Percentiles rank a stretch among this genome's conserved stretches.
Evolutionary conservation across 1,140 invertebrate species (phyloP).

Genomic region (Pseudomyrmex flavicornis): DNA sequence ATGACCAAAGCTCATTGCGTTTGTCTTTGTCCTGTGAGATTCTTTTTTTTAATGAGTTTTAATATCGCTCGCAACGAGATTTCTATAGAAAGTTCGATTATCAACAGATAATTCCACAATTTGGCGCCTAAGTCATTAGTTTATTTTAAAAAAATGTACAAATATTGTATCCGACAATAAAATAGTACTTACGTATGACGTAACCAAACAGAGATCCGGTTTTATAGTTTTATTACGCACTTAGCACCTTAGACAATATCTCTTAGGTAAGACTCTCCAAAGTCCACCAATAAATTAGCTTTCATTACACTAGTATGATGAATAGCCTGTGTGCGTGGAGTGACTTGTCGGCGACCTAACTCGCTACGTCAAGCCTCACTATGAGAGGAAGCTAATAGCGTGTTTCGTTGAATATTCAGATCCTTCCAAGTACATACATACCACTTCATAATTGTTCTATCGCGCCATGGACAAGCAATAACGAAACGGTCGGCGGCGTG

Average conservation of each 20-base stretch:
- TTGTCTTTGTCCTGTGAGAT: not conserved
- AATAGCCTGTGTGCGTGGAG: constrained; percentile 65
- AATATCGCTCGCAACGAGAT: no score
- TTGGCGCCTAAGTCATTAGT: no score
- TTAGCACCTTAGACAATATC: constrained; percentile 21
- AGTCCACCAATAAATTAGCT: constrained; percentile 55
- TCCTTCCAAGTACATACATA: constrained; percentile 58
- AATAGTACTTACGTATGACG: no score
- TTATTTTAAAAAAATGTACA: no score
- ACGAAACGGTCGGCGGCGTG: constrained; percentile 21
- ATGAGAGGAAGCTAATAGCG: constrained; percentile 73
- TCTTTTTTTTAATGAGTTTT: not conserved
- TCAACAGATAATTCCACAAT: no score
- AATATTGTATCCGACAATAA: no score
- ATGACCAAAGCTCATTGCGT: not conserved
- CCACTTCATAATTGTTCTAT: constrained; percentile 70
- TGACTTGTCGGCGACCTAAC: constrained; percentile 64
- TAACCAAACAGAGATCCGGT: no score
- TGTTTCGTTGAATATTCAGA: constrained; percentile 77
- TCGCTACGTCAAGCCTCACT: constrained; percentile 54
- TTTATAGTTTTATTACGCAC: not conserved
- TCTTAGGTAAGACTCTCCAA: constrained; percentile 27
- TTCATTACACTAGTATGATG: constrained; percentile 58
- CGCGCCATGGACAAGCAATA: constrained; percentile 54
- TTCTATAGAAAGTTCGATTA: not conserved